Base-by-base conservation (phyloP, 2,113 vertebrate species). In the Chloropsis cyanopogon region DNA sequence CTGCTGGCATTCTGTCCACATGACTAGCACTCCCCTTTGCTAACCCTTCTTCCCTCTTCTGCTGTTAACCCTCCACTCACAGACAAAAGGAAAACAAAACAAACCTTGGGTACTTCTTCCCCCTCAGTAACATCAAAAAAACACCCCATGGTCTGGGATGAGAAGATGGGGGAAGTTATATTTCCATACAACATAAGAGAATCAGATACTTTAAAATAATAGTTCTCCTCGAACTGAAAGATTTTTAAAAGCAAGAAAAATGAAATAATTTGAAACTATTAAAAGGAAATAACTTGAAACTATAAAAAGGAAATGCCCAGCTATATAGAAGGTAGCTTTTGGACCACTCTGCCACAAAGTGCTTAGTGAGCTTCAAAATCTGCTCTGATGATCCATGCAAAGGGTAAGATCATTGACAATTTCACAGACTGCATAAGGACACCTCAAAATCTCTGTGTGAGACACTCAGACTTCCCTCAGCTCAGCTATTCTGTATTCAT, bases 1-100 rank as follows among this genome's bases (percentile, higher is more conserved):
- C 92, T 96, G 83, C 83, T 81, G 86, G 91, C 65, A 0, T 60
- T 92, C 68, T 88, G 85, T 86, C 64, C 92, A 78, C 92, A 78
- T 88, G 94, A 86, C 52, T 91, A 73, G 44, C 47, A 10, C 7
- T 93, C 56, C 66, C 75, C 72, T 93, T 88, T 46, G 33, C 86
- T 86, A 82, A 77, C 79, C 79, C 31, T 26, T 65, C 75, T 85
- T 90, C 24, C 49, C 50, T 47, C 50, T 86, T 47, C 46, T 59
- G 10, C 46, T 50, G 7, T 90, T 92, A 94, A 93, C 83, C 39
- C 66, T 92, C 33, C 37, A 73, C 60, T 82, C 76, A 37, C 52
- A 54, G 21, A 12, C 10, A 70, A 80, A 77, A 70, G 35, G 28
- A 57, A 83, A 37, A 24, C 6, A 37, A 60, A n/a, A 37, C 22